These are phyloP conservation scores for Coreius guichenoti DNA, from an alignment of 2,797 vertebrate genomes.

Conservation along the genomic window DNA sequence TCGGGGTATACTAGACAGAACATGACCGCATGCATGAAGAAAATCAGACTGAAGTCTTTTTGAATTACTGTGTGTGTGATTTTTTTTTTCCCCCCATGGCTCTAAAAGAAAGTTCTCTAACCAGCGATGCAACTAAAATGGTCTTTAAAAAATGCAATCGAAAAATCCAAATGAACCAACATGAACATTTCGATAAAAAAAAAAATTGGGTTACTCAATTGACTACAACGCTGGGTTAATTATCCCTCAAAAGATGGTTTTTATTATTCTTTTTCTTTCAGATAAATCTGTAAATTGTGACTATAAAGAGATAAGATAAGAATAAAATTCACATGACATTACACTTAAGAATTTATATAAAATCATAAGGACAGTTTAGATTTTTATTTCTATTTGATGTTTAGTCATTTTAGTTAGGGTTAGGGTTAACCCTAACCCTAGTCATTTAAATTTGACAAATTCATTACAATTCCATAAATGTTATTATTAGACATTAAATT, in stretches of 20 bases:
- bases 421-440: no score
- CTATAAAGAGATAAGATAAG: neutral
- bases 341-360: neutral
- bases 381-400: neutral
- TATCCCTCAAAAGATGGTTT: neutral
- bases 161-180: neutral
- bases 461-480: neutral
- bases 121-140: neutral
- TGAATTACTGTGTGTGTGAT: neutral
- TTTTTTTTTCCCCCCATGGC: neutral
- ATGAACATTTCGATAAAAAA: neutral
- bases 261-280: neutral
- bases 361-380: neutral
- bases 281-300: neutral
- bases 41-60: neutral
- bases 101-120: neutral
- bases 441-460: neutral
- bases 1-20: neutral
- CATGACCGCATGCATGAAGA: neutral
- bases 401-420: no score
- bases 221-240: neutral
- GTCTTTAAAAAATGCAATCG: neutral
- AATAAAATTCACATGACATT: neutral
- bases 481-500: neutral
- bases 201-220: neutral